Base-by-base conservation (phyloP, 2,113 vertebrate genomes). In the Lutjanus erythropterus region DNA sequence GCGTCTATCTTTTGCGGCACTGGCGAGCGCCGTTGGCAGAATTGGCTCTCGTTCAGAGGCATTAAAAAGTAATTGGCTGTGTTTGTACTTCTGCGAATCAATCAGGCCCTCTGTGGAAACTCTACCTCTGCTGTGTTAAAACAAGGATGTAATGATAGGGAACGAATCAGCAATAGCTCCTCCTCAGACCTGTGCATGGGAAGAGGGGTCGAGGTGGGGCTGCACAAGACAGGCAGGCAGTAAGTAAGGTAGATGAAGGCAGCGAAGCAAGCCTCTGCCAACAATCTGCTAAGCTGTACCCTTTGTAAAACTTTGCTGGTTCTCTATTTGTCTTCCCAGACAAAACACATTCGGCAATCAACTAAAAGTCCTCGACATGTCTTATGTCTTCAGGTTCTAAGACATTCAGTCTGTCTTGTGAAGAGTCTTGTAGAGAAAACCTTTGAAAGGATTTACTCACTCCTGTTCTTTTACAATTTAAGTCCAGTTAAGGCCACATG, bases 61-160 rank as follows among this genome's bases (percentile, higher is more conserved):
- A 86, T 90, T 86, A 83, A 83, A 87, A 77, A 90, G 66, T 91
- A 91, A 92, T 90, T 89, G 92, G 74, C 62, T 78, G 74, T 76
- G 83, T 91, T 91, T 91, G 87, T 86, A 52, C 72, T 73, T 80
- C 70, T 71, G 82, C 9, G 4, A 87, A 85, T 92, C 86, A 90
- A 84, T 90, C 75, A 61, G 85, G 59, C 60, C 77, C 88, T 87
- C 84, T 37, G 75, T 76, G 72, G 77, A 85, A 84, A 76, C 42
- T 47, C 61, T 60, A 47, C 49, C 68, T 80, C 53, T 1, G n/a
- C 49, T 19, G 15, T 56, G 66, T 62, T 82, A 59, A 74, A 92
- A 89, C 75, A 78, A 74, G 76, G 39, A 78, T 29, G 60, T 53
- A 88, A 87, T 84, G 80, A 77, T 60, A 16, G 61, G 64, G 53